These are phyloP conservation scores for Gibbula magus DNA, from an alignment of 2,888 invertebrate species.

Conservation along the genomic window DNA sequence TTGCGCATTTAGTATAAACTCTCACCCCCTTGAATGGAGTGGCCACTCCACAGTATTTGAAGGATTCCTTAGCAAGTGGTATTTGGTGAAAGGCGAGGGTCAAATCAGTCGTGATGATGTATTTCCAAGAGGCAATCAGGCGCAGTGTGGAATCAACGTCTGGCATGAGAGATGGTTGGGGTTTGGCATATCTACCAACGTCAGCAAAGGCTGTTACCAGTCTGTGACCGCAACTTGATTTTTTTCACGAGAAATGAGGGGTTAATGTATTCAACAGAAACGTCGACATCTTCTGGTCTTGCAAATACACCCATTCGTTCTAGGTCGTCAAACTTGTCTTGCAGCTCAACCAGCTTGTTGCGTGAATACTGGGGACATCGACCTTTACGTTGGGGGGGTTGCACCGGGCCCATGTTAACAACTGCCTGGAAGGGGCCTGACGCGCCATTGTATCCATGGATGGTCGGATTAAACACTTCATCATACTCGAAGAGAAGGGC, in stretches of 20 bases:
- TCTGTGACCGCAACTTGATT: conserved; percentile 29
- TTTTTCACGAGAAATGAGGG: conserved; percentile 43
- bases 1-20: conserved; percentile 51
- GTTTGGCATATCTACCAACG: conserved; percentile 37
- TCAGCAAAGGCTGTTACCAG: conserved; percentile 42
- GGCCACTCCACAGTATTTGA: conserved; percentile 53
- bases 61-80: conserved; percentile 42
- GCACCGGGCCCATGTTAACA: conserved; percentile 53
- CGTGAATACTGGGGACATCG: conserved; percentile 46
- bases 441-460: conserved; percentile 42
- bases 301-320: conserved; percentile 41
- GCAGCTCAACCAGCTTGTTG: conserved; percentile 43
- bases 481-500: conserved; percentile 30
- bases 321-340: conserved; percentile 49
- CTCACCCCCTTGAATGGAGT: conserved; percentile 49
- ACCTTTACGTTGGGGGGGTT: conserved; percentile 52
- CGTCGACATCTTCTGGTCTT: conserved; percentile 35
- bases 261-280: conserved; percentile 44
- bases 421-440: no score
- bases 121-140: conserved; percentile 43
- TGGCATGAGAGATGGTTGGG: conserved; percentile 39
- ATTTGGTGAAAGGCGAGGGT: conserved; percentile 50
- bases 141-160: conserved; percentile 37
- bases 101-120: conserved; percentile 45
- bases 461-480: conserved; percentile 32